These are phyloP conservation scores for Mormoops blainvillei DNA, from an alignment of 2,113 vertebrate species.

Conservation along the genomic window DNA sequence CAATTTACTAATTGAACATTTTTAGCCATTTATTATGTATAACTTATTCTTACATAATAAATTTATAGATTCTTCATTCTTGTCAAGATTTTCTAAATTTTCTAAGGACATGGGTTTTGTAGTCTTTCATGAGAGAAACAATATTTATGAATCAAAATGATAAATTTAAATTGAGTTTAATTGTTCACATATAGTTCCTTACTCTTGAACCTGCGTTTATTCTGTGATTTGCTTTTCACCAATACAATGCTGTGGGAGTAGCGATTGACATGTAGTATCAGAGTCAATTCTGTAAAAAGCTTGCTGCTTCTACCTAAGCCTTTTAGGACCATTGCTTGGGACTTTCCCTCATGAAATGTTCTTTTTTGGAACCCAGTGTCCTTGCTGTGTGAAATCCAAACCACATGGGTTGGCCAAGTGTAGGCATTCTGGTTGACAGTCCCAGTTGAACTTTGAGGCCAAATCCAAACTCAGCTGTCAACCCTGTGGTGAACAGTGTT, in stretches of 20 bases:
- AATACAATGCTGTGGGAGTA: background rate
- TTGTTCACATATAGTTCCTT: background rate
- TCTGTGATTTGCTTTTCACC: background rate
- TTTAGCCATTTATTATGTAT: background rate
- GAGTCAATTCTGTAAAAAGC: background rate
- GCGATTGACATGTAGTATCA: background rate
- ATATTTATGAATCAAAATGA: background rate
- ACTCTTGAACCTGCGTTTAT: background rate
- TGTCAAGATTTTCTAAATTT: background rate
- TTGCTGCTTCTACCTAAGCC: background rate
- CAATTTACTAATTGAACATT: background rate
- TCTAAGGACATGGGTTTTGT: background rate
- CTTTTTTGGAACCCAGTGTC: background rate
- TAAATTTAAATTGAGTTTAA: background rate
- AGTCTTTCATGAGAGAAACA: background rate
- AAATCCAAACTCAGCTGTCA: background rate
- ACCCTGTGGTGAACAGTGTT: background rate
- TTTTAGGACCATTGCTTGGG: background rate
- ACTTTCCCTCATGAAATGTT: background rate
- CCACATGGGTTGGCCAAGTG: background rate
- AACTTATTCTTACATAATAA: background rate
- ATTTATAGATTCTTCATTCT: background rate
- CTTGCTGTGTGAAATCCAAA: background rate
- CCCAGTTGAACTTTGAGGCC: background rate
- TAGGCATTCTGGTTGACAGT: background rate